Conservation (phyloP, 2,113 vertebrate genomes). For the Spea bombifrons region DNA sequence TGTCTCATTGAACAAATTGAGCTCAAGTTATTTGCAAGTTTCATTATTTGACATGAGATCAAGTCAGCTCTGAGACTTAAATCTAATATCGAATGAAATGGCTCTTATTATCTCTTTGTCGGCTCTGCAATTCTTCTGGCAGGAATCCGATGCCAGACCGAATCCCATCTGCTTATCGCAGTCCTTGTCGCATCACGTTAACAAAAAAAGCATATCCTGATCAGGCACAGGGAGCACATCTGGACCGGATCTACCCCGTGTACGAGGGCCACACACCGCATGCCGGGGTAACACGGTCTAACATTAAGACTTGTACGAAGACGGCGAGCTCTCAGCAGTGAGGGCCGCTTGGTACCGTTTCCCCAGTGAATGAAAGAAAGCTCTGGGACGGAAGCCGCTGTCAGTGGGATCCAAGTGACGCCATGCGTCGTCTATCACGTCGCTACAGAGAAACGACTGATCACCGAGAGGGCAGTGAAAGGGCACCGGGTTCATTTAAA, state of each 20-base stretch:
- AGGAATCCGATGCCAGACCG: constrained; percentile 7
- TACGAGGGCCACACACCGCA: background rate
- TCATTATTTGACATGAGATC: constrained; percentile 1
- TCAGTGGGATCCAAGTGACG: constrained; percentile 11
- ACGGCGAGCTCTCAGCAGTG: constrained; percentile 2
- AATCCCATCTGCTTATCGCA: constrained; percentile 25
- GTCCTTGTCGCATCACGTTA: constrained; percentile 6
- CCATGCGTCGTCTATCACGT: background rate
- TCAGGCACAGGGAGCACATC: constrained; percentile 16
- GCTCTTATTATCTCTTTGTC: background rate
- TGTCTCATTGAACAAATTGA: background rate
- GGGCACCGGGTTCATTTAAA: background rate
- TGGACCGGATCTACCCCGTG: background rate
- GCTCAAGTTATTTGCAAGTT: background rate
- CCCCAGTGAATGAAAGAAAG: constrained; percentile 7
- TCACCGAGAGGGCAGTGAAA: constrained; percentile 1
- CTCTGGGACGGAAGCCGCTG: constrained; percentile 18
- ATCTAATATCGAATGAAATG: constrained; percentile 1
- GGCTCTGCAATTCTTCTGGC: constrained; percentile 6
- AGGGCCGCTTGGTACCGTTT: background rate
- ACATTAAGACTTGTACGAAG: background rate
- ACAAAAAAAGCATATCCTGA: background rate
- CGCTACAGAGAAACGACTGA: background rate
- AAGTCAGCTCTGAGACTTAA: background rate
- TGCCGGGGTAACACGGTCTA: background rate